Percentiles rank a stretch among this genome's conserved stretches.
Evolutionary conservation across 2,113 vertebrate species (phyloP).

Genomic region (Melospiza melodia): DNA sequence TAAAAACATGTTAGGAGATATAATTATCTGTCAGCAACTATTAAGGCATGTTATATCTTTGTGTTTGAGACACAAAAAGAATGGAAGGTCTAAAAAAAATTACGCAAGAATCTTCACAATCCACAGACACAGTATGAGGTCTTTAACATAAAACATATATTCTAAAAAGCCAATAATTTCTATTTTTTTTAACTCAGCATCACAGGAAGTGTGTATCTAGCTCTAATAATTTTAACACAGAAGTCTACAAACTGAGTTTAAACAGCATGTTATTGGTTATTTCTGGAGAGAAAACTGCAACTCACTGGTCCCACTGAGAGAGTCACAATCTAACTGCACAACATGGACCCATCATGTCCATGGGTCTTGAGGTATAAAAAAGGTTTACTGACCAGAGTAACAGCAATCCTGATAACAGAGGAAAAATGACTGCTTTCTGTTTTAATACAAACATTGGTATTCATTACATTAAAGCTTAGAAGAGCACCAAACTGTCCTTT

Average conservation of each 20-base stretch:
- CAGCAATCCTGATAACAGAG: not conserved
- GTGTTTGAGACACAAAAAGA: not conserved
- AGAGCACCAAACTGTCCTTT: not conserved
- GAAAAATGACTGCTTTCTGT: not conserved
- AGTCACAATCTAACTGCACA: not conserved
- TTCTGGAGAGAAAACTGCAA: not conserved
- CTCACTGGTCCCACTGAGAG: not conserved
- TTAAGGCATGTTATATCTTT: not conserved
- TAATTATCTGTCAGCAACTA: not conserved
- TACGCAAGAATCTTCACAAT: not conserved
- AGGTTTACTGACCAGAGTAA: not conserved
- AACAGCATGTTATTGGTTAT: not conserved
- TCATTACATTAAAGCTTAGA: not conserved
- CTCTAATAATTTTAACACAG: not conserved
- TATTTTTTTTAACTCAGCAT: not conserved
- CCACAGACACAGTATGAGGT: not conserved
- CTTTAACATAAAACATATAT: not conserved
- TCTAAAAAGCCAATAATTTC: not conserved
- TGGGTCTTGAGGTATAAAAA: not conserved
- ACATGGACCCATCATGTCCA: not conserved
- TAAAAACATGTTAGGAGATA: not conserved
- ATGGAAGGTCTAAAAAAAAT: not conserved
- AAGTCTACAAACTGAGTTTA: not conserved
- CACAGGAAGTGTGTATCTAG: not conserved
- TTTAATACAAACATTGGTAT: not conserved